A percentile compares a stretch with the other conserved stretches of the same genome.
Evolutionary conservation across 2,797 vertebrate genomes (phyloP).

Genomic region (Enteromius afrohamiltoni): DNA sequence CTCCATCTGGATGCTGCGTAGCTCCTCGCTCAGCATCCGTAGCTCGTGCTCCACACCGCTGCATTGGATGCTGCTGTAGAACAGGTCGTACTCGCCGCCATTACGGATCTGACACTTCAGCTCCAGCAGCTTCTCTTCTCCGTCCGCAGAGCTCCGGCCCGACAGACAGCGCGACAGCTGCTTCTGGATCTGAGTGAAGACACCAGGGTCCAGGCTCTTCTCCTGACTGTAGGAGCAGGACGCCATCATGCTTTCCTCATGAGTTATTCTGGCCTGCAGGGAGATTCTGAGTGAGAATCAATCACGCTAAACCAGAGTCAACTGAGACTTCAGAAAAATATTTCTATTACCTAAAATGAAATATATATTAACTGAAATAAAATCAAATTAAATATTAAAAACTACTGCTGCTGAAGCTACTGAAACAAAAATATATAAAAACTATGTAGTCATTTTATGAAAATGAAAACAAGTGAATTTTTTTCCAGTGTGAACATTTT

Average conservation of each 20-base stretch:
- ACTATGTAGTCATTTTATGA: neutral
- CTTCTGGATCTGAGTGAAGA: slow-evolving; percentile 81
- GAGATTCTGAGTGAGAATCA: slow-evolving; percentile 24
- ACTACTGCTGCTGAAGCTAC: too few species aligned
- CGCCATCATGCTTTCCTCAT: slow-evolving; percentile 86
- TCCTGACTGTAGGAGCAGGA: slow-evolving; percentile 89
- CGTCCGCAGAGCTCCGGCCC: slow-evolving; percentile 61
- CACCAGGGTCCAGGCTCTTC: slow-evolving; percentile 78
- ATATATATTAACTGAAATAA: neutral
- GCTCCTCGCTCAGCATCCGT: slow-evolving; percentile 92
- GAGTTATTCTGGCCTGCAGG: slow-evolving; percentile 80
- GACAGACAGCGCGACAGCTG: slow-evolving; percentile 75
- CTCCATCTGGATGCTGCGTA: slow-evolving; percentile 93
- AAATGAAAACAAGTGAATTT: neutral
- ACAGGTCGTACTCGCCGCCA: slow-evolving; percentile 90
- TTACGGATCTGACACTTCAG: slow-evolving; percentile 95
- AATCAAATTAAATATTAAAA: too few species aligned
- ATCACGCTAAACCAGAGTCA: neutral
- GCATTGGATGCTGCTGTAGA: slow-evolving; percentile 92
- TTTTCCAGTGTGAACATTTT: neutral
- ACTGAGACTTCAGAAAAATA: neutral
- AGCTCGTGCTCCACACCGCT: slow-evolving; percentile 89
- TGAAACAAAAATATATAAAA: neutral
- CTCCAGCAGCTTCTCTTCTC: slow-evolving; percentile 84
- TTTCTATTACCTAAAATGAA: neutral